A percentile compares a stretch with the other conserved stretches of the same genome.
phyloP scores from a whole-genome alignment of 2,888 invertebrate species.

The Drosophila anomalata region DNA sequence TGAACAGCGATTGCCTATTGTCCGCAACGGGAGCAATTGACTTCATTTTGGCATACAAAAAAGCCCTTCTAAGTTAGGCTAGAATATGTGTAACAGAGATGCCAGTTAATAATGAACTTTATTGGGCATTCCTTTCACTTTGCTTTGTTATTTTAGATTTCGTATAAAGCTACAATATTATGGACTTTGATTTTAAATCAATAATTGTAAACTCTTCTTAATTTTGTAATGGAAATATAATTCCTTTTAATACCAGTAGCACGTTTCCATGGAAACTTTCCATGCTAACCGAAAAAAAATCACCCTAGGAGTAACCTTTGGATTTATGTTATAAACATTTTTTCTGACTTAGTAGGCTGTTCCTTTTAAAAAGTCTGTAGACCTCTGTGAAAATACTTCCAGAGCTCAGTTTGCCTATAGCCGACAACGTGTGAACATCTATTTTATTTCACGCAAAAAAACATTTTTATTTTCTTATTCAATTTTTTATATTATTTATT shows the following conservation, averaged over 20 bases:
- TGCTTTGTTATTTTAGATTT: background rate
- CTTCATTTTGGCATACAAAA: slow-evolving; percentile 11
- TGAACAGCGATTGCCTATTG: slow-evolving; percentile 7
- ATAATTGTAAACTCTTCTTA: background rate
- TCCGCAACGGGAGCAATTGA: background rate
- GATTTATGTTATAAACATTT: background rate
- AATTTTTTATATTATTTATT: background rate
- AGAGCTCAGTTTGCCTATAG: background rate
- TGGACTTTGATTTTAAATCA: background rate
- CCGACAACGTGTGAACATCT: background rate
- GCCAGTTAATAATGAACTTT: background rate
- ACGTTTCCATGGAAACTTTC: background rate
- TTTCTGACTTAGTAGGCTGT: background rate
- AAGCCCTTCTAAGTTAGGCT: background rate
- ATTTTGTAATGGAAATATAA: background rate
- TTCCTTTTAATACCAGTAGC: background rate
- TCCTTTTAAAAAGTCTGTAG: background rate
- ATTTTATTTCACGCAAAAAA: background rate
- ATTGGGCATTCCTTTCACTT: background rate
- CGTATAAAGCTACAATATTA: background rate
- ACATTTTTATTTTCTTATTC: background rate
- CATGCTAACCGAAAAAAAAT: background rate
- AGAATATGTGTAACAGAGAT: slow-evolving; percentile 9
- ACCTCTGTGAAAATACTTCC: background rate
- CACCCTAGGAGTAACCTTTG: background rate